Evolutionary conservation across 92 coral and sea anemone species (phyloP).

Genomic region (Parazoanthus darwini): DNA sequence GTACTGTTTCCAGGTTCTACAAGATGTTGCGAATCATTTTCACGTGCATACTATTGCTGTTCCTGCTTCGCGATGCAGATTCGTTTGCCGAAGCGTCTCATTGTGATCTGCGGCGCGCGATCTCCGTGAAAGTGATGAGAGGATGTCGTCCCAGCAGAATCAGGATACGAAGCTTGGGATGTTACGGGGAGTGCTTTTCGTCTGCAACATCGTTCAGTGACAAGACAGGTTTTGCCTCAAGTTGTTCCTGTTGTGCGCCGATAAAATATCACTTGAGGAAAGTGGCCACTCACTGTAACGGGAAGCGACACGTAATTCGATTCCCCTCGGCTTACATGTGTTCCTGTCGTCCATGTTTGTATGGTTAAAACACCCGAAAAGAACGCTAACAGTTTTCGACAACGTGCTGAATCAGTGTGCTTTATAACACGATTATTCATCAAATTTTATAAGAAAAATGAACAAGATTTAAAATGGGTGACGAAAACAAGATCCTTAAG

Average conservation of each 20-base stretch:
- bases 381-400: not conserved
- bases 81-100: conserved; percentile 43
- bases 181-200: conserved; percentile 89
- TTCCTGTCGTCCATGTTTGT: conserved; percentile 90
- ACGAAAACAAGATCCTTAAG: not conserved
- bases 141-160: conserved; percentile 40
- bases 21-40: conserved; percentile 15
- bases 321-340: conserved; percentile 73
- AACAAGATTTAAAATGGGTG: not conserved
- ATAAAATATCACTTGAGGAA: conserved; percentile 45
- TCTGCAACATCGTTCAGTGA: conserved; percentile 80
- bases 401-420: not conserved
- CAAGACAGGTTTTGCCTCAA: conserved; percentile 74
- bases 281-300: conserved; percentile 49
- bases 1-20: conserved; percentile 11
- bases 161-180: conserved; percentile 65
- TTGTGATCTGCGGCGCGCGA: conserved; percentile 27
- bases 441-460: not conserved
- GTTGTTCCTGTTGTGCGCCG: conserved; percentile 97
- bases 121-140: not conserved
- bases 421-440: not conserved
- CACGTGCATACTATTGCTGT: conserved; percentile 24
- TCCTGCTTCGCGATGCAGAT: conserved; percentile 43
- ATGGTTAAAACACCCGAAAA: conserved; percentile 4
- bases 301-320: conserved; percentile 39